Evolutionary conservation across 2,888 invertebrate species (phyloP).

Genomic region (Euzophera pinguis): DNA sequence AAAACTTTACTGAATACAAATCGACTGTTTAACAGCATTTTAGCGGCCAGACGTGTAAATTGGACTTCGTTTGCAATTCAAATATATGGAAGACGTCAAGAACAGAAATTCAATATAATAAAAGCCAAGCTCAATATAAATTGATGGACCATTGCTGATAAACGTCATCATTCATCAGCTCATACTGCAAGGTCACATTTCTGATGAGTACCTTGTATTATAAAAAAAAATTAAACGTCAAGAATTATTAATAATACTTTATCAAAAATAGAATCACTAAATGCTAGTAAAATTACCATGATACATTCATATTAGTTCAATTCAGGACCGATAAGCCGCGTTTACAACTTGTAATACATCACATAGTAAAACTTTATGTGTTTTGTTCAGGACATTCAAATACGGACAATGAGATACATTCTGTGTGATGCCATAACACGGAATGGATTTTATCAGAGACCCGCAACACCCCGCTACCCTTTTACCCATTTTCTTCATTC

Average conservation of each 20-base stretch:
- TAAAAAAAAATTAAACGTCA: too few relatives aligned
- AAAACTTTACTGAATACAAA: slow-evolving; percentile 51
- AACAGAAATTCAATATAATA: not conserved
- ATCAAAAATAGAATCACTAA: not conserved
- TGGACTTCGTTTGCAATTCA: slow-evolving; percentile 9
- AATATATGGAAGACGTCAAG: slow-evolving; percentile 6
- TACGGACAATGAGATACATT: slow-evolving; percentile 14
- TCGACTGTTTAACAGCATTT: slow-evolving; percentile 34
- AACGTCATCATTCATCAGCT: too few relatives aligned
- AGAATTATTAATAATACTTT: too few relatives aligned
- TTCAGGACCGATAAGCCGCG: not conserved
- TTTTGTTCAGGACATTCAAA: slow-evolving; percentile 12
- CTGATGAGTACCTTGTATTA: too few relatives aligned
- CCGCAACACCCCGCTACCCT: slow-evolving; percentile 2
- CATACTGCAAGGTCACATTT: too few relatives aligned
- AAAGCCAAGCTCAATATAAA: not conserved
- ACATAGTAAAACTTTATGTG: slow-evolving; percentile 13
- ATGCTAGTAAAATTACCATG: not conserved
- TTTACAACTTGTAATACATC: slow-evolving; percentile 10
- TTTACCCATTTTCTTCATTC: slow-evolving; percentile 7
- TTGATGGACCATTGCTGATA: too few relatives aligned
- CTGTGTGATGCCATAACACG: slow-evolving; percentile 11
- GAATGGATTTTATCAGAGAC: slow-evolving; percentile 13
- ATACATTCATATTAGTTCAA: not conserved
- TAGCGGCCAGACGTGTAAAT: slow-evolving; percentile 10